Base-by-base conservation (phyloP, 1,140 invertebrate species). In the Papilio machaon region DNA sequence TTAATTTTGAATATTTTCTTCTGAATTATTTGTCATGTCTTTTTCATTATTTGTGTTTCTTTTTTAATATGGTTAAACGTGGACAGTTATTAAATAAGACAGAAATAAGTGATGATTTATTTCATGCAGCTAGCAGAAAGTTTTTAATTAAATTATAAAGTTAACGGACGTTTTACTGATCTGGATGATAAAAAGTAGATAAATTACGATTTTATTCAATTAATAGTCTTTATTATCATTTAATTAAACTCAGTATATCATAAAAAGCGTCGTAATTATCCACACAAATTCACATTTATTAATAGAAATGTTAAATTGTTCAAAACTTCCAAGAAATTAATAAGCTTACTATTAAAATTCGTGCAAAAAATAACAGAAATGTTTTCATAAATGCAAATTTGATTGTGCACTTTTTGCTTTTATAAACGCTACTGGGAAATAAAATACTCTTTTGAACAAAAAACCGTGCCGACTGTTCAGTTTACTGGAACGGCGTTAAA, bases 401-500 rank as follows among this genome's bases (percentile, higher is more conserved):
- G 76, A 78, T 78, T 78, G 76, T 78, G 54, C 76, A 64, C 17
- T 78, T 78, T 78, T 78, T 60, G 30, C 58, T 60, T 78, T 78
- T 78, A 78, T 64, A 54, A 78, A 54, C 64, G 76, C 76, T 64
- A 78, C 76, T 78, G 76, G 54, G 54, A 78, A 78, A 60, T 78
- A 78, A 78, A 78, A 78, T 78, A 78, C 76, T 60, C 58, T 78
- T 78, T 78, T 30, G 43, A 30, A 35, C 13, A 60, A 76, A 76
- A 60, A 78, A 78, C 17, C 76, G 58, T 78, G 58, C 76, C 76
- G 58, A 78, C 76, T 78, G 76, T 64, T 78, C 52, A 78, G 76
- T 78, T 78, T 64, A 78, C 76, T 64, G 76, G 76, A 78, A 78
- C 76, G 76, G 76, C 76, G 76, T 78, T 78, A 78, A 78, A 78